A percentile compares a stretch with the other conserved stretches of the same genome.
phyloP scores from a whole-genome alignment of 2,797 vertebrate species.

The Leuciscus waleckii region DNA sequence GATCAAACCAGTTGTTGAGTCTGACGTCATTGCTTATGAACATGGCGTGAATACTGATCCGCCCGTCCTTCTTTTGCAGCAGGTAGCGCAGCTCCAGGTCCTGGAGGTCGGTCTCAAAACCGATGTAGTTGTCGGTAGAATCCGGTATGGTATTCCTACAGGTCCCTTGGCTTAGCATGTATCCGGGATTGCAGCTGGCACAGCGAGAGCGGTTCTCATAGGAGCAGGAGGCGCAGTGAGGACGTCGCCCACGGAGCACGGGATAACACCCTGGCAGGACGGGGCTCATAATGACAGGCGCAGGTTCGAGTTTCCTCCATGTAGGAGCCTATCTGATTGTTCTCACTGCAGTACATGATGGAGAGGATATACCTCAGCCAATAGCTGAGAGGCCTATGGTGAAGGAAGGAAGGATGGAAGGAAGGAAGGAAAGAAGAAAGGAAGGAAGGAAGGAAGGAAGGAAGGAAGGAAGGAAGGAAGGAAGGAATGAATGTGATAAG shows the following conservation, averaged over 20 bases:
- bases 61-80: conserved; percentile 87
- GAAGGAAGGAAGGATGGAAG: conserved; percentile 3
- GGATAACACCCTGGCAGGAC: conserved; percentile 85
- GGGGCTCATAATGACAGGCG: conserved; percentile 90
- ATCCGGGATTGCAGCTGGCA: conserved; percentile 89
- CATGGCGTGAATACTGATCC: conserved; percentile 92
- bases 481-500: conserved; percentile 20
- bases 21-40: conserved; percentile 98
- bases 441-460: conserved; percentile 1
- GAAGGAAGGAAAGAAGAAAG: background rate
- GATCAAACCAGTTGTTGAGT: conserved; percentile 97
- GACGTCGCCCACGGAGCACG: conserved; percentile 88
- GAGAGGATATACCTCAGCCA: conserved; percentile 96
- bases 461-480: conserved; percentile 3
- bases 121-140: conserved; percentile 95
- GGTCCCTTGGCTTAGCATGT: conserved; percentile 92
- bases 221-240: conserved; percentile 87
- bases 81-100: conserved; percentile 92
- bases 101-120: conserved; percentile 95
- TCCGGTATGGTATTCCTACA: conserved; percentile 95
- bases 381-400: conserved; percentile 84
- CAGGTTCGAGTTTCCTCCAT: conserved; percentile 90
- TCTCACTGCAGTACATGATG: conserved; percentile 96
- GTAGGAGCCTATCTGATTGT: conserved; percentile 92
- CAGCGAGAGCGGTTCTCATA: conserved; percentile 94